Conservation (phyloP, 1,140 invertebrate genomes). For the Drosophila tani region DNA sequence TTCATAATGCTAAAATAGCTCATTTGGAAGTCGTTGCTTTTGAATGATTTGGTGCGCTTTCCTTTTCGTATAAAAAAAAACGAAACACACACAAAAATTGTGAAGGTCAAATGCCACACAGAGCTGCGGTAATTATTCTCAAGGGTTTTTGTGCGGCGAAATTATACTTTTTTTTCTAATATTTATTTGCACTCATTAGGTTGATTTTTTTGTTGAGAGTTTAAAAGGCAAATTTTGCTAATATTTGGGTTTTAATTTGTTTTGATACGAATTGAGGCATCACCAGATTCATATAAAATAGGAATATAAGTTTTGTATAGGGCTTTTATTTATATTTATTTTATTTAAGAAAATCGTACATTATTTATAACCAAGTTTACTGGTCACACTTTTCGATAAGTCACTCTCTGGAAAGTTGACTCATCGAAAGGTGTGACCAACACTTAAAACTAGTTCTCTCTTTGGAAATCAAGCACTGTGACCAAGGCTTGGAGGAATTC, state of each 20-base stretch:
- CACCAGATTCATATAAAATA: too few species aligned
- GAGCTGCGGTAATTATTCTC: slow-evolving; percentile 13
- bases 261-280: too few species aligned
- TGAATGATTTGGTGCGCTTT: slow-evolving; percentile 19
- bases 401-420: too few species aligned
- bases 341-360: too few species aligned
- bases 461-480: too few species aligned
- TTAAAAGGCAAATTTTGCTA: background rate
- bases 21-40: slow-evolving; percentile 37
- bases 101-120: background rate
- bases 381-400: too few species aligned
- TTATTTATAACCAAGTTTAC: too few species aligned
- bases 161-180: slow-evolving; percentile 1
- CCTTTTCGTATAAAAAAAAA: background rate
- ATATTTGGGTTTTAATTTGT: background rate
- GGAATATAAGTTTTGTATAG: too few species aligned
- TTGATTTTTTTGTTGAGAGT: background rate
- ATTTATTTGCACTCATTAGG: background rate
- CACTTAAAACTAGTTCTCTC: too few species aligned
- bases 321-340: too few species aligned
- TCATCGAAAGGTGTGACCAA: too few species aligned
- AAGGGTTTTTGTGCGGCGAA: background rate
- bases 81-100: background rate
- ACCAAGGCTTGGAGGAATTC: background rate
- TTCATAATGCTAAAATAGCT: slow-evolving; percentile 35